A percentile compares a stretch with the other conserved stretches of the same genome.
Conservation (phyloP, 2,113 vertebrate genomes). For the Eulacestoma nigropectus region DNA sequence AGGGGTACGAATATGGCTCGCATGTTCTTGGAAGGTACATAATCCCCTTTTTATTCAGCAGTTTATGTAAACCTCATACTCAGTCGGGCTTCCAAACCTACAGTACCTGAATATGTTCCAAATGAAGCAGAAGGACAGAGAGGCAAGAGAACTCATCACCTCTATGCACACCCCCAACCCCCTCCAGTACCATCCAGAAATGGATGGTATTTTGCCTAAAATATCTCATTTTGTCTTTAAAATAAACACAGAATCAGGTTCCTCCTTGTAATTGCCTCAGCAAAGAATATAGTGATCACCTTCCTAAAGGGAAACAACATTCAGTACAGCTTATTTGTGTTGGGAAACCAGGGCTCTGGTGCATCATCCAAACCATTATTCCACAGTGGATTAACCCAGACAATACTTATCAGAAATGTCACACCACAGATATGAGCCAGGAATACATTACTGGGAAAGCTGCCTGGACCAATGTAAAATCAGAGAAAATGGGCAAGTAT, state of each 20-base stretch:
- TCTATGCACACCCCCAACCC: background rate
- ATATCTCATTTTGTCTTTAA: background rate
- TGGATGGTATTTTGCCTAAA: background rate
- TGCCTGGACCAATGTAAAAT: background rate
- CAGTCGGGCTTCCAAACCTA: background rate
- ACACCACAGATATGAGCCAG: background rate
- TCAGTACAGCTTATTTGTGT: background rate
- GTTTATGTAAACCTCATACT: background rate
- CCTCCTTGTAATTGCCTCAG: background rate
- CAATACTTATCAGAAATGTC: constrained; percentile 20
- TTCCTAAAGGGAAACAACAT: background rate
- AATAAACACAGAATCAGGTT: background rate
- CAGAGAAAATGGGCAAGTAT: background rate
- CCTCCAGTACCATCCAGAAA: background rate
- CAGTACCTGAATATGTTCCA: background rate
- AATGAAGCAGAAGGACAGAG: background rate
- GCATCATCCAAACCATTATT: constrained; percentile 29
- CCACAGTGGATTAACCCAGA: constrained; percentile 12
- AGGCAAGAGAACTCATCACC: background rate
- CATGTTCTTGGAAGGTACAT: background rate
- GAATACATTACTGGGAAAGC: background rate
- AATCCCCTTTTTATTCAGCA: background rate
- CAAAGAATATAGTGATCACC: background rate
- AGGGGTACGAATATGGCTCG: background rate
- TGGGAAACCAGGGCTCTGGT: background rate